Base-by-base conservation (phyloP, 2,888 invertebrate species). In the Tuberolachnus salignus region DNA sequence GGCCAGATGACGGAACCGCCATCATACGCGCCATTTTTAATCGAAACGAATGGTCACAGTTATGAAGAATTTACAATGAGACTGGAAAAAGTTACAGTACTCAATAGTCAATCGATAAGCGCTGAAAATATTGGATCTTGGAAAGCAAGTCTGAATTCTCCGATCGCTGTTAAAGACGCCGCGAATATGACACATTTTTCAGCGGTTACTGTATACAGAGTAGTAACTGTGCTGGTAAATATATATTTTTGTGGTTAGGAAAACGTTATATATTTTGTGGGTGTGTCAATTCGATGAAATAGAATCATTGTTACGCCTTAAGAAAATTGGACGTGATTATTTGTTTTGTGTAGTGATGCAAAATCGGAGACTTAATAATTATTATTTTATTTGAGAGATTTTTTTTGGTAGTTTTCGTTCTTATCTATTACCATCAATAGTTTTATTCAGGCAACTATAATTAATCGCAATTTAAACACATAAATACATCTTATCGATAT, bases 141-240 rank as follows among this genome's bases (percentile, higher is more conserved):
- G 94, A 89, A 90, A 83, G 91, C 94, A 16, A 92, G 93, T 26
- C 88, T 93, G 42, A 88, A 90, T 81, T 89, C 89, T 53, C 89
- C 90, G 14, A 86, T 95, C 75, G 87, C 89, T 67, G 89, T 91
- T 83, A 88, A 88, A 82, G 90, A 91, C 85, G 89, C 90, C 63
- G 88, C 88, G 82, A 89, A 89, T 71, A 90, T 93, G 88, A 89
- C 88, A 83, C 93, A 92, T 85, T 91, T 92, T 83, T 91, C 92
- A 0, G 93, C 94, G 4, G 91, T 92, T 83, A 90, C 92, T 46
- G 92, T 93, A n/a, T 96, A 95, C 86, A 89, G 94, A 82, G 90
- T 97, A 73, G 92, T 92, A 69, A 94, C 95, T 0, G 91, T 94
- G 42, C 89, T 92, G 88, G 94, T 94, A 87, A 82, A 53, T 69